phyloP scores from a whole-genome alignment of 2,888 invertebrate genomes.

The Xylota sylvarum region DNA sequence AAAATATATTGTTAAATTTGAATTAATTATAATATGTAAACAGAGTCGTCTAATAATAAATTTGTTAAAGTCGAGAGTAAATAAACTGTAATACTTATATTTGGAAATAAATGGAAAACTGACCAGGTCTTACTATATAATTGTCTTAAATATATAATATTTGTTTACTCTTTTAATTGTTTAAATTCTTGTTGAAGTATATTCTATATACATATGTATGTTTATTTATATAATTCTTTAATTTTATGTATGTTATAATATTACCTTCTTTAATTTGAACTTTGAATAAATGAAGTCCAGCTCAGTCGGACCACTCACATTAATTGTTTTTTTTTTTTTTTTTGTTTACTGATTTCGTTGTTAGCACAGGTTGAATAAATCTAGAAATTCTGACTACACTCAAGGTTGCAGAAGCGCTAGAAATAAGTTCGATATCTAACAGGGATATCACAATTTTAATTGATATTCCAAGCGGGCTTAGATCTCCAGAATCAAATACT shows the following conservation, averaged over 20 bases:
- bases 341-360: too few relatives aligned
- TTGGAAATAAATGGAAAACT: conserved; percentile 14
- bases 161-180: not conserved
- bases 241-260: not conserved
- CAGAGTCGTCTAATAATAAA: not conserved
- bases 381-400: too few relatives aligned
- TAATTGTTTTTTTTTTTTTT: not conserved
- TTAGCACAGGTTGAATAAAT: too few relatives aligned
- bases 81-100: conserved; percentile 8
- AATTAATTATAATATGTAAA: not conserved
- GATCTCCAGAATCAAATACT: too few relatives aligned
- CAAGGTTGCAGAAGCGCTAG: too few relatives aligned
- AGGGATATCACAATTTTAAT: too few relatives aligned
- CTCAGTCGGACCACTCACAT: not conserved
- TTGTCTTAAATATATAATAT: not conserved
- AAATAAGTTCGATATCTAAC: too few relatives aligned
- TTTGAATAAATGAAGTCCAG: not conserved
- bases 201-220: not conserved
- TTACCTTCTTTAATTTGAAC: not conserved
- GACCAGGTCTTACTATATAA: not conserved
- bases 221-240: not conserved
- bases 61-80: not conserved
- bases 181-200: not conserved
- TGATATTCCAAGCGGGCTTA: too few relatives aligned
- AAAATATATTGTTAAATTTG: not conserved